Percentiles rank a stretch among this genome's conserved stretches.
Evolutionary conservation across 2,113 vertebrate species (phyloP).

Genomic region (Conger conger): DNA sequence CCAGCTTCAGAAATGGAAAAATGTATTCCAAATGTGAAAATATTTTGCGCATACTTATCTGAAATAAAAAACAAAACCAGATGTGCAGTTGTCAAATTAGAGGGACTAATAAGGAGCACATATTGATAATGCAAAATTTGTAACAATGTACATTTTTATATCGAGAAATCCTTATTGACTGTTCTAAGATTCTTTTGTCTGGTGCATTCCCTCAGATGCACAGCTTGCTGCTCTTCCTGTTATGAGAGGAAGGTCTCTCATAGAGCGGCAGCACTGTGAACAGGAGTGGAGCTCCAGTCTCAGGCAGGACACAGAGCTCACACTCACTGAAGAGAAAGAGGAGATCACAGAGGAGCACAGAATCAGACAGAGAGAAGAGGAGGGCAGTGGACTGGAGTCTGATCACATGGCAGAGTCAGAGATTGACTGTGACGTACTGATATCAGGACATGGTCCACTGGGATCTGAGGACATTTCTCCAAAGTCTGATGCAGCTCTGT

Average conservation of each 20-base stretch:
- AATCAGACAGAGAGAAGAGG: background rate
- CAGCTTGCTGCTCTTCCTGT: background rate
- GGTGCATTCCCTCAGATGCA: constrained; percentile 33
- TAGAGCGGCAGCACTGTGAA: background rate
- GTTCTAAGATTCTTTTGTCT: background rate
- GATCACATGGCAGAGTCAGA: constrained; percentile 23
- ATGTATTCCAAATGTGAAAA: too few relatives aligned
- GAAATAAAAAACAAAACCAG: too few relatives aligned
- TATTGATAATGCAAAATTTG: background rate
- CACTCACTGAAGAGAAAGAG: constrained; percentile 15
- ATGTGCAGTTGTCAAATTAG: too few relatives aligned
- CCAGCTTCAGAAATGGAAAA: too few relatives aligned
- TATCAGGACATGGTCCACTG: constrained; percentile 17
- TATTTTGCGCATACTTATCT: too few relatives aligned
- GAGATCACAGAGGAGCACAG: constrained; percentile 16
- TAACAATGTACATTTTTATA: background rate
- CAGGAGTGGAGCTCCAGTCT: constrained; percentile 22
- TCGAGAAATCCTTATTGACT: background rate
- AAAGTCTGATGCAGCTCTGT: constrained; percentile 19
- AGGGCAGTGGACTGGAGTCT: background rate
- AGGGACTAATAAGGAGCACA: too few relatives aligned
- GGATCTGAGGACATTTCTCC: constrained; percentile 8
- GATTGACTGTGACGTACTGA: constrained; percentile 37
- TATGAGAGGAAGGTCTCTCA: constrained; percentile 13
- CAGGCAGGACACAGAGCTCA: constrained; percentile 18